These are phyloP conservation scores for Microchrysa polita DNA, from an alignment of 2,888 invertebrate genomes.

Conservation along the genomic window DNA sequence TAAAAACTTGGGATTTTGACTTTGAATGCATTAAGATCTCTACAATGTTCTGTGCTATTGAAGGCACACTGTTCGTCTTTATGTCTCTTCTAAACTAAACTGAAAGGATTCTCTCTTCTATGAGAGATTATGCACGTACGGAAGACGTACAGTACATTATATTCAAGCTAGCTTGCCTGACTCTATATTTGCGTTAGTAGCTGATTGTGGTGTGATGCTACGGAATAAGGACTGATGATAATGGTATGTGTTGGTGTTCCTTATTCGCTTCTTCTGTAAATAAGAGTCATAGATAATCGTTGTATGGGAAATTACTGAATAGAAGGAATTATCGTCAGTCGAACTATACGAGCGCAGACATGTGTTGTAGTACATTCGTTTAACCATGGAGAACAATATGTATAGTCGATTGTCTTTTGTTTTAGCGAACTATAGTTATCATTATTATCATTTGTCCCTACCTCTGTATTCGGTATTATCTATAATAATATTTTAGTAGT, in stretches of 20 bases:
- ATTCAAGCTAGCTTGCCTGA: neutral
- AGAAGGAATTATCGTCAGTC: slow-evolving; percentile 32
- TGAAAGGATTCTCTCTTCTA: slow-evolving; percentile 34
- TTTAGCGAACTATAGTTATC: slow-evolving; percentile 47
- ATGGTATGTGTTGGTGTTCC: slow-evolving; percentile 38
- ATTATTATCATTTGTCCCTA: slow-evolving; percentile 45
- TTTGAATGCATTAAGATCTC: slow-evolving; percentile 48
- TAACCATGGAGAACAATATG: slow-evolving; percentile 49
- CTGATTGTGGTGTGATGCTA: no score
- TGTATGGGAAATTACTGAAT: slow-evolving; percentile 31
- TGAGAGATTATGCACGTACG: slow-evolving; percentile 39
- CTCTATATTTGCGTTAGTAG: no score
- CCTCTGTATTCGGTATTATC: slow-evolving; percentile 44
- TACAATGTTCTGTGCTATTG: slow-evolving; percentile 32
- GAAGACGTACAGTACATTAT: no score
- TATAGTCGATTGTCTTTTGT: slow-evolving; percentile 51
- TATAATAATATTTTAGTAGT: no score
- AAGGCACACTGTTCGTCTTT: slow-evolving; percentile 22
- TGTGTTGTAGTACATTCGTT: slow-evolving; percentile 27
- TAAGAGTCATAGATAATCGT: slow-evolving; percentile 35
- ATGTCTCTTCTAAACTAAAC: neutral
- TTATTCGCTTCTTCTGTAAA: slow-evolving; percentile 30
- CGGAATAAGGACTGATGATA: slow-evolving; percentile 25
- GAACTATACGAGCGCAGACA: neutral
- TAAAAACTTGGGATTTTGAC: slow-evolving; percentile 48